Conservation (phyloP, 2,797 vertebrate species). For the Chelonia mydas region DNA sequence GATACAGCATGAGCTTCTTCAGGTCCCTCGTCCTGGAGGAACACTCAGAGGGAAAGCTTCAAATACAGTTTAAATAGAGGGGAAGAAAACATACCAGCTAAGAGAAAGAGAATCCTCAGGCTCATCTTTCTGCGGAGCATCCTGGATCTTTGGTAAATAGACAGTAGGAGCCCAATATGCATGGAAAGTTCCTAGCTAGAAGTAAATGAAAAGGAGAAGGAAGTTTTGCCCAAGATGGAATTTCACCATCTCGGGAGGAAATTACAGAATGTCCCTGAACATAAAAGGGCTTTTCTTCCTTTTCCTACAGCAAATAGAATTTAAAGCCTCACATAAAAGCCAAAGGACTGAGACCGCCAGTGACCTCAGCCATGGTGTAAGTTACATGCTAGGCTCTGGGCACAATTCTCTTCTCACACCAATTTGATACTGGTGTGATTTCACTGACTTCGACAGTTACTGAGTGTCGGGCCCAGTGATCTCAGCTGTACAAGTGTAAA, state of each 20-base stretch:
- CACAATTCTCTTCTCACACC: background rate
- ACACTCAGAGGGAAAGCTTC: background rate
- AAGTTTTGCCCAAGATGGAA: background rate
- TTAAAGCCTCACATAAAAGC: background rate
- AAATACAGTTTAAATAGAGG: background rate
- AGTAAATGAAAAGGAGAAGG: constrained; percentile 54
- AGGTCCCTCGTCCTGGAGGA: background rate
- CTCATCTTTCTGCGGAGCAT: background rate
- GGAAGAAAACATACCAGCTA: constrained; percentile 36
- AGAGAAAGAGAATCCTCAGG: constrained; percentile 65
- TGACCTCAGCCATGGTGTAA: accelerated
- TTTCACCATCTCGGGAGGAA: constrained; percentile 75
- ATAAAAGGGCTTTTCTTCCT: background rate
- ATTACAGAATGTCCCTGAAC: constrained; percentile 21
- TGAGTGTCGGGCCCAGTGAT: background rate
- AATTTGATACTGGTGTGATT: background rate
- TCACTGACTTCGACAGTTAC: accelerated
- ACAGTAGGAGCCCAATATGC: background rate
- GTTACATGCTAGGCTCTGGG: accelerated
- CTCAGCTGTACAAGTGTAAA: background rate
- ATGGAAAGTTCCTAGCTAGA: background rate
- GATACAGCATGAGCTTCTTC: background rate
- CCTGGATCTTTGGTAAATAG: background rate
- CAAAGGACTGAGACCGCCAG: background rate
- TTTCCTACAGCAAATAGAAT: background rate